These are phyloP conservation scores for Pteronura brasiliensis DNA, from an alignment of 2,113 vertebrate species.

Conservation along the genomic window DNA sequence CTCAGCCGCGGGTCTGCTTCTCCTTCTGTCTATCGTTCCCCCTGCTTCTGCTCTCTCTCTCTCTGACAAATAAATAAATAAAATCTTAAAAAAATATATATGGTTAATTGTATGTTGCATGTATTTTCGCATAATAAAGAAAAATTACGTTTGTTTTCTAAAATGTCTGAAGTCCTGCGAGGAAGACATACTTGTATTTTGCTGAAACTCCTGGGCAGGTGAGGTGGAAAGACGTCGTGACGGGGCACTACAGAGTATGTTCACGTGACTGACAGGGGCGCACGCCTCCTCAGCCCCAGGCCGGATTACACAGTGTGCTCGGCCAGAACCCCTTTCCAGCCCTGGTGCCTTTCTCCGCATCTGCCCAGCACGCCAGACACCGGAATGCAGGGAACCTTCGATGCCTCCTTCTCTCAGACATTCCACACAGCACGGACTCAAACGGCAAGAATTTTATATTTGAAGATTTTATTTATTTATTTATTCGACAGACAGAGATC, in stretches of 20 bases:
- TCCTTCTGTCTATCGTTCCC: too few species aligned
- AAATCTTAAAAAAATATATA: too few species aligned
- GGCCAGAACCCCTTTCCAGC: too few species aligned
- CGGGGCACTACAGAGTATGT: accelerated
- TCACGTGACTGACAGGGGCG: accelerated
- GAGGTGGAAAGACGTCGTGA: not conserved
- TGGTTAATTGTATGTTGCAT: not conserved
- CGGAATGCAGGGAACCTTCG: not conserved
- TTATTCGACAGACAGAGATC: too few species aligned
- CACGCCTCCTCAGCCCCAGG: too few species aligned
- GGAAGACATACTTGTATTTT: not conserved
- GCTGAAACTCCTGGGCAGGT: not conserved
- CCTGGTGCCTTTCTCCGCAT: not conserved
- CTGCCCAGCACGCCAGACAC: not conserved
- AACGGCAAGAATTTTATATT: not conserved
- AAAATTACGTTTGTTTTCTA: not conserved
- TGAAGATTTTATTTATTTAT: not conserved
- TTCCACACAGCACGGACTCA: not conserved
- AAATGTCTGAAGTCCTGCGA: not conserved
- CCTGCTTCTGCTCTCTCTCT: too few species aligned
- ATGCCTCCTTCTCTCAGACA: not conserved
- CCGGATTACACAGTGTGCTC: too few species aligned
- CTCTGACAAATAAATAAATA: too few species aligned
- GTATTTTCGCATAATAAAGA: not conserved
- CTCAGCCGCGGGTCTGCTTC: too few species aligned